Evolutionary conservation across 2,888 invertebrate species (phyloP).

Genomic region (Chaitophorus viminalis): DNA sequence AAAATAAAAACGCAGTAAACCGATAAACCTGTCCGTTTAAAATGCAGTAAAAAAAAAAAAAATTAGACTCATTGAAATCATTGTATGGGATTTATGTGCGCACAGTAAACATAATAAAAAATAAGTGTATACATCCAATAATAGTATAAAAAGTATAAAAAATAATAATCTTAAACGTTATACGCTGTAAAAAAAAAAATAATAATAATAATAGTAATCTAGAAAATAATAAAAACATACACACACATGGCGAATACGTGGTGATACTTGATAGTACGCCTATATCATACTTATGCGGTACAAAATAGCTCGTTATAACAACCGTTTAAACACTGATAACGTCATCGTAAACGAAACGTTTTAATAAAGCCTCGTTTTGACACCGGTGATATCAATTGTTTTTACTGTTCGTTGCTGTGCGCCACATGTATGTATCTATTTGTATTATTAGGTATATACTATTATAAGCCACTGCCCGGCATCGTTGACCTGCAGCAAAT

Average conservation of each 20-base stretch:
- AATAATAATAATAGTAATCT: background rate
- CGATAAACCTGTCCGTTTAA: constrained; percentile 60
- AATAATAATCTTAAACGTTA: constrained; percentile 39
- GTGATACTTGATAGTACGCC: background rate
- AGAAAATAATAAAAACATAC: constrained; percentile 25
- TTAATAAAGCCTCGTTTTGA: constrained; percentile 11
- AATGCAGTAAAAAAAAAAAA: constrained; percentile 54
- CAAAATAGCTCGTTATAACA: constrained; percentile 32
- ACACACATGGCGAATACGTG: background rate
- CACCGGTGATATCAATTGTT: constrained; percentile 17
- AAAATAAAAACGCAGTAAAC: constrained; percentile 52
- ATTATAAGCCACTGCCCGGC: background rate
- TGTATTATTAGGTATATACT: too few species aligned
- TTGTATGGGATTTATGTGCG: constrained; percentile 41
- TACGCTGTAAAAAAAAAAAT: constrained; percentile 12
- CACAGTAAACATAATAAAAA: constrained; percentile 42
- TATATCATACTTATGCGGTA: constrained; percentile 1
- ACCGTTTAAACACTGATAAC: constrained; percentile 48
- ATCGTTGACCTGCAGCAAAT: constrained; percentile 3
- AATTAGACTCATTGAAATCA: constrained; percentile 47
- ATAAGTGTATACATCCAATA: constrained; percentile 37
- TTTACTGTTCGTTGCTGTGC: constrained; percentile 39
- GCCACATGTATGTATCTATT: too few species aligned
- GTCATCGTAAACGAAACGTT: constrained; percentile 42
- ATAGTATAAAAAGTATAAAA: constrained; percentile 26